phyloP scores from a whole-genome alignment of 1,140 invertebrate species.

The Caenorhabditis remanei region DNA sequence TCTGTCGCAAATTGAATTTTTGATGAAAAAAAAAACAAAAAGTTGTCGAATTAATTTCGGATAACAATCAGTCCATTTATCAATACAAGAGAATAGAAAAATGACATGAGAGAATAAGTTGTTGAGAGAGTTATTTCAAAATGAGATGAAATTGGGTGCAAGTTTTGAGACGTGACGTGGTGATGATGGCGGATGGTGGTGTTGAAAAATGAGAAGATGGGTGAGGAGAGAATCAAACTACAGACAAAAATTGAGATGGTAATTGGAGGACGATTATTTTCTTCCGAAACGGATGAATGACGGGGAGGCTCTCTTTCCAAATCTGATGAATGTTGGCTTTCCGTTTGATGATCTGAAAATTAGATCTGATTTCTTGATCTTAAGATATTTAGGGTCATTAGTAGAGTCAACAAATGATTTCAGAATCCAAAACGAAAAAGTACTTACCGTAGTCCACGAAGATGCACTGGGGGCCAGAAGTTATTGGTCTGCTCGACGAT shows the following conservation, averaged over 20 bases:
- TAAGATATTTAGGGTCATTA: too few species aligned
- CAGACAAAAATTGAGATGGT: not conserved
- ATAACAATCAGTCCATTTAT: slow-evolving; percentile 55
- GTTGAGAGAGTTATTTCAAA: not conserved
- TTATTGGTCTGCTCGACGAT: slow-evolving; percentile 30
- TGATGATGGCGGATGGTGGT: not conserved
- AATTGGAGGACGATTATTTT: not conserved
- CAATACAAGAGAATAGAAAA: not conserved
- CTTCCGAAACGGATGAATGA: slow-evolving; percentile 62
- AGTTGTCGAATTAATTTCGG: too few species aligned
- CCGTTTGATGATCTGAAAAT: slow-evolving; percentile 73
- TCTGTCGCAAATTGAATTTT: too few species aligned
- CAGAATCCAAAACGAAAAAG: not conserved
- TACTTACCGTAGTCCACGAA: slow-evolving; percentile 38
- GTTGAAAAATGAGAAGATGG: not conserved
- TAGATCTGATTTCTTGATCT: not conserved
- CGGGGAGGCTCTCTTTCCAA: slow-evolving; percentile 58
- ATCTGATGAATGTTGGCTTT: slow-evolving; percentile 71
- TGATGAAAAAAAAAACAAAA: too few species aligned
- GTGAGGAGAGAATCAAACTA: slow-evolving; percentile 1
- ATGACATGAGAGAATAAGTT: not conserved
- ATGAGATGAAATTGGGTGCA: not conserved
- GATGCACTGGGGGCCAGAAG: slow-evolving; percentile 43
- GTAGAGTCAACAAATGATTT: not conserved
- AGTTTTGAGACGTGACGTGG: slow-evolving; percentile 28